Evolutionary conservation across 2,888 invertebrate genomes (phyloP).

Genomic region (Stenotaenia linearis): DNA sequence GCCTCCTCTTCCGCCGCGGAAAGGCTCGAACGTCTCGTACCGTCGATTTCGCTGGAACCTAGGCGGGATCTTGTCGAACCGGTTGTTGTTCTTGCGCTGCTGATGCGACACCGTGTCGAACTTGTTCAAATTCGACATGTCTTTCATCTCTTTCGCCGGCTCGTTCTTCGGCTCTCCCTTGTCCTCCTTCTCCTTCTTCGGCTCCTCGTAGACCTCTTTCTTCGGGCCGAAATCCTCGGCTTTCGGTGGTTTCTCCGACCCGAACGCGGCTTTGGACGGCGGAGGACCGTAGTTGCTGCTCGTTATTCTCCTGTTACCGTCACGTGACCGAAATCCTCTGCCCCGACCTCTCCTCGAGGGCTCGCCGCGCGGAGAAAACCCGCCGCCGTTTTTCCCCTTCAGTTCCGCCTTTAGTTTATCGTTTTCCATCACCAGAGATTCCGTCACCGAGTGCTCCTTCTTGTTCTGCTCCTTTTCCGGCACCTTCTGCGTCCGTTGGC

Average conservation of each 20-base stretch:
- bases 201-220: background rate
- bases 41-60: conserved; percentile 39
- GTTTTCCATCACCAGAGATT: conserved; percentile 27
- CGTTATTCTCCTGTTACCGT: conserved; percentile 43
- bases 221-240: background rate
- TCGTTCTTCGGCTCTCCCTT: conserved; percentile 49
- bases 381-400: conserved; percentile 50
- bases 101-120: conserved; percentile 6
- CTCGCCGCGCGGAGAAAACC: conserved; percentile 80
- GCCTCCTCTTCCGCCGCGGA: conserved; percentile 38
- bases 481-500: background rate
- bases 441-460: conserved; percentile 37
- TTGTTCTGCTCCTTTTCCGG: conserved; percentile 32
- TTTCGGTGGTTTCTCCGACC: conserved; percentile 40
- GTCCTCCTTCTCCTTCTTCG: conserved; percentile 22
- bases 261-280: conserved; percentile 68
- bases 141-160: background rate
- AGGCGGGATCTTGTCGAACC: conserved; percentile 39
- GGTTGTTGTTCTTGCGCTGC: conserved; percentile 30
- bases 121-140: background rate
- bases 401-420: conserved; percentile 34
- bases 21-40: conserved; percentile 44
- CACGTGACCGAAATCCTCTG: conserved; percentile 52
- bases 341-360: conserved; percentile 81
- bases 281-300: conserved; percentile 71